Evolutionary conservation across 2,113 vertebrate genomes (phyloP).

Genomic region (Aegithalos caudatus): DNA sequence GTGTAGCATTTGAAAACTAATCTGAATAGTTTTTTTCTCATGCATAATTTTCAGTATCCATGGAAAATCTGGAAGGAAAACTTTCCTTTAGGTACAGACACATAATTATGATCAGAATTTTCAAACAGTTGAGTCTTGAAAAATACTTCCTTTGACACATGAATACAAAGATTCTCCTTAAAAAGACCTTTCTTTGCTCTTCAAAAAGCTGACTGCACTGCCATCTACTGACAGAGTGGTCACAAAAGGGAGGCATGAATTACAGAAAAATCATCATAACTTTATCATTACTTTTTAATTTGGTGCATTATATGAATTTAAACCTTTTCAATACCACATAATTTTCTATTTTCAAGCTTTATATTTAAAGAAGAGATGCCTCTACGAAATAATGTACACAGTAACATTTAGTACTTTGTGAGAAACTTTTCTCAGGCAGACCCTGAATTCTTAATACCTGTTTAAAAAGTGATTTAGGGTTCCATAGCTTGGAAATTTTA

Average conservation of each 20-base stretch:
- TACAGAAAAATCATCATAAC: background rate
- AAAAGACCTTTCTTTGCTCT: background rate
- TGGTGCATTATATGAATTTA: background rate
- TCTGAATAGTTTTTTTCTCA: background rate
- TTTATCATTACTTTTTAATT: background rate
- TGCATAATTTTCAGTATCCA: background rate
- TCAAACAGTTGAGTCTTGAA: background rate
- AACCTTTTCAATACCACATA: background rate
- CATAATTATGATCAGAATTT: background rate
- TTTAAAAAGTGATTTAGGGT: background rate
- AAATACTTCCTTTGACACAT: background rate
- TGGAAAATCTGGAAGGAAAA: background rate
- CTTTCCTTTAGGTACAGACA: background rate
- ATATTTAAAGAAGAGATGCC: background rate
- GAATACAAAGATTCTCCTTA: background rate
- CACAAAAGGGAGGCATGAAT: background rate
- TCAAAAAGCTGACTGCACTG: background rate
- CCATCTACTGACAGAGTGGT: slow-evolving; percentile 35
- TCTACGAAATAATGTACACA: background rate
- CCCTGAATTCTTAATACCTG: background rate
- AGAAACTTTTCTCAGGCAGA: background rate
- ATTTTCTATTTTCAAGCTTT: background rate
- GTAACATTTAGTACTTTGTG: background rate
- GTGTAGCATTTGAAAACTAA: background rate
- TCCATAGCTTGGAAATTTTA: background rate